phyloP scores from a whole-genome alignment of 2,888 invertebrate species.

The Sesia apiformis region DNA sequence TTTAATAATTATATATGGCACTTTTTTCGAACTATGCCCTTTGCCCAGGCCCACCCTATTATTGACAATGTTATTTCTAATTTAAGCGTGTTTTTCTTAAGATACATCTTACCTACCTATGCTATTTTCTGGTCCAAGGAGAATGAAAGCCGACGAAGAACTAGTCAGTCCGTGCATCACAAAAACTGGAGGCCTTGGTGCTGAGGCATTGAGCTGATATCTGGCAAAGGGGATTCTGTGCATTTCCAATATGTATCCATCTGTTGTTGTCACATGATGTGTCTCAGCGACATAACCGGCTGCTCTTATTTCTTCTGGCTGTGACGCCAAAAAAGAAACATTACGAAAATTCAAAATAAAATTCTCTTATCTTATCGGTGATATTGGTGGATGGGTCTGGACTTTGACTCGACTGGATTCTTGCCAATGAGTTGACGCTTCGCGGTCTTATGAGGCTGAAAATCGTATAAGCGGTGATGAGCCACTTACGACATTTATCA shows the following conservation, averaged over 20 bases:
- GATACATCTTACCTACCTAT: conserved; percentile 22
- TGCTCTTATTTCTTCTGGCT: conserved; percentile 19
- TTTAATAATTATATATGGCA: no score
- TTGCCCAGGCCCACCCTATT: no score
- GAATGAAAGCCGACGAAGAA: conserved; percentile 24
- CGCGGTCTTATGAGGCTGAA: no score
- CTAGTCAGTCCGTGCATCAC: conserved; percentile 41
- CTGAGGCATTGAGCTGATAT: conserved; percentile 4
- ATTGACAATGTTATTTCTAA: no score
- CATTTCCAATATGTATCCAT: conserved; percentile 42
- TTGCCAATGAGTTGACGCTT: no score
- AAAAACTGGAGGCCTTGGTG: conserved; percentile 30
- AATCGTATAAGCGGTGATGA: no score
- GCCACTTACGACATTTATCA: no score
- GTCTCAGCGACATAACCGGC: conserved; percentile 25
- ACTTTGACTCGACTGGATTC: no score
- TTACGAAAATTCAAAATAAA: no score
- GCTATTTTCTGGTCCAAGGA: conserved; percentile 24
- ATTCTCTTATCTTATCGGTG: no score
- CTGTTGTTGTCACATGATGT: conserved; percentile 27
- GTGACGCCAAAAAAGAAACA: conserved; percentile 1
- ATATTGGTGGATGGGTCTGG: no score
- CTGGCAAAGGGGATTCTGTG: conserved; percentile 37
- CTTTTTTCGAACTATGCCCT: no score
- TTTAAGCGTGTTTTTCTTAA: background rate